Evolutionary conservation across 2,113 vertebrate genomes (phyloP).

Genomic region (Thinocorus orbignyianus): DNA sequence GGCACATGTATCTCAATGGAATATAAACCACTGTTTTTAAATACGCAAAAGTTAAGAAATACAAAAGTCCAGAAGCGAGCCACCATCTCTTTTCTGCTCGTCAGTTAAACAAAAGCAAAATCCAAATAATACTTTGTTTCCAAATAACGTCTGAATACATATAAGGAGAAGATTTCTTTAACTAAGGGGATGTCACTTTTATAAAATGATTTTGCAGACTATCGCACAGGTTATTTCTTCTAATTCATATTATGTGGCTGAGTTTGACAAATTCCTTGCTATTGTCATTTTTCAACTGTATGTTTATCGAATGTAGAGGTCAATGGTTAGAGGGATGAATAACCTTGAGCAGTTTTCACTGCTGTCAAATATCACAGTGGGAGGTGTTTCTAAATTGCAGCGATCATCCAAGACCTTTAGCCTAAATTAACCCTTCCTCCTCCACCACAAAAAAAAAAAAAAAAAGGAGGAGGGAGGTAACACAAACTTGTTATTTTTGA

Average conservation of each 20-base stretch:
- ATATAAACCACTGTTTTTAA: neutral
- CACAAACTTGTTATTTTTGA: neutral
- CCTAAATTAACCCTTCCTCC: neutral
- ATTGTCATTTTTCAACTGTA: neutral
- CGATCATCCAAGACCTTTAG: neutral
- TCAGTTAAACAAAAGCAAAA: neutral
- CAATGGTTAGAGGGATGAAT: neutral
- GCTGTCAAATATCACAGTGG: neutral
- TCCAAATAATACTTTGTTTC: neutral
- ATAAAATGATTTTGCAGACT: neutral
- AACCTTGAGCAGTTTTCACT: neutral
- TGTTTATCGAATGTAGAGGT: neutral
- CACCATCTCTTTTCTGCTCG: neutral
- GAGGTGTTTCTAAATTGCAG: neutral
- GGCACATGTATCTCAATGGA: neutral
- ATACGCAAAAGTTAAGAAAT: neutral
- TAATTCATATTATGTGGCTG: neutral
- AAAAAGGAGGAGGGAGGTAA: accelerated
- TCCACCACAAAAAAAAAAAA: too few species aligned
- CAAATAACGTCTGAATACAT: neutral
- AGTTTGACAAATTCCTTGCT: neutral
- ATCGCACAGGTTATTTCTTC: neutral
- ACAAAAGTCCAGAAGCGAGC: neutral
- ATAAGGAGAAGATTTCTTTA: neutral
- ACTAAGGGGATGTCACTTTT: neutral